A percentile compares a stretch with the other conserved stretches of the same genome.
These are phyloP conservation scores for Fistularia tabacaria DNA, from an alignment of 2,797 vertebrate species.

Conservation along the genomic window DNA sequence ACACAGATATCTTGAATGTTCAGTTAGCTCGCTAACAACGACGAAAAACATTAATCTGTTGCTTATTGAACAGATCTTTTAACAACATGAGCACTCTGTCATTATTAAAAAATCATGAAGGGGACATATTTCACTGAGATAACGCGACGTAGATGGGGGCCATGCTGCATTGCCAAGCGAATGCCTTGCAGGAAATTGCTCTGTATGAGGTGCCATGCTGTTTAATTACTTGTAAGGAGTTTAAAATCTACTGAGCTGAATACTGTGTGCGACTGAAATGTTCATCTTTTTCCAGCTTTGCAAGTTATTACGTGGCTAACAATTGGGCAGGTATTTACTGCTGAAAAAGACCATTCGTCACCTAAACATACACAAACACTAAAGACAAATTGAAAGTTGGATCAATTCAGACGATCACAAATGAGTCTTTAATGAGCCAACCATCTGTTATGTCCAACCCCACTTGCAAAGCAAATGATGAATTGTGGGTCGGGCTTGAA, in stretches of 20 bases:
- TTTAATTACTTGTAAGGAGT: constrained; percentile 73
- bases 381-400: constrained; percentile 55
- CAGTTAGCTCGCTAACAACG: constrained; percentile 55
- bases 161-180: constrained; percentile 53
- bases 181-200: constrained; percentile 69
- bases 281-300: constrained; percentile 48
- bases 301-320: constrained; percentile 64
- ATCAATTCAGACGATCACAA: constrained; percentile 59
- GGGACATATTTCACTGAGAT: constrained; percentile 72
- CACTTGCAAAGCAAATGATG: constrained; percentile 25
- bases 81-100: constrained; percentile 65
- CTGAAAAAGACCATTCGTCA: no score
- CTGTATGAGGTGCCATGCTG: constrained; percentile 68
- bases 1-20: constrained; percentile 50
- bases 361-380: constrained; percentile 33
- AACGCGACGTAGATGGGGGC: constrained; percentile 55
- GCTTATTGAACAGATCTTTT: constrained; percentile 54
- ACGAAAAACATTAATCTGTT: constrained; percentile 61
- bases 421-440: constrained; percentile 57
- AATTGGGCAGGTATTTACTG: constrained; percentile 39
- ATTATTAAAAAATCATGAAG: constrained; percentile 73
- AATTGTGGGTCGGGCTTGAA: constrained; percentile 23
- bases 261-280: constrained; percentile 46
- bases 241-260: constrained; percentile 64
- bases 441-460: constrained; percentile 48